Evolutionary conservation across 1,140 invertebrate species (phyloP).

Genomic region (Brachystomella parvula): DNA sequence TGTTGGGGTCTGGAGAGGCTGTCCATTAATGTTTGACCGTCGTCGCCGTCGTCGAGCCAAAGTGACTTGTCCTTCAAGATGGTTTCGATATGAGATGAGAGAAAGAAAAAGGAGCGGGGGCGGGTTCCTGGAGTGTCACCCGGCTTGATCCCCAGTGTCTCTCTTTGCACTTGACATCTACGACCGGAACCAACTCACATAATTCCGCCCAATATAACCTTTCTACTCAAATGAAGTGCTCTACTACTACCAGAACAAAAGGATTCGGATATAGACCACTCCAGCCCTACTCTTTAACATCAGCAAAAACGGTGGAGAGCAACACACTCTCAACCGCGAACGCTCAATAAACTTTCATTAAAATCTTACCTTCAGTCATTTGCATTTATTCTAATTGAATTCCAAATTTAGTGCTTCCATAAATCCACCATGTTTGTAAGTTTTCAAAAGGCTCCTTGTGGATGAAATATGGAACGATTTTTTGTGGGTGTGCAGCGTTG

Average conservation of each 20-base stretch:
- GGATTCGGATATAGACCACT: not conserved
- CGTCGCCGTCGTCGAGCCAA: not conserved
- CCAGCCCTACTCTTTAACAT: not conserved
- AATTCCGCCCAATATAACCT: constrained; percentile 19
- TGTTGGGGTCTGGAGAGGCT: not conserved
- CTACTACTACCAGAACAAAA: not conserved
- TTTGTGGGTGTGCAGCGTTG: too few species aligned
- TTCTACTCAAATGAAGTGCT: constrained; percentile 15
- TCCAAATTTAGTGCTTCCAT: too few species aligned
- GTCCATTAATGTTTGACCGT: constrained; percentile 7
- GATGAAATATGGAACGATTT: too few species aligned
- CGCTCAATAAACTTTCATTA: too few species aligned
- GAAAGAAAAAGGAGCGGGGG: not conserved
- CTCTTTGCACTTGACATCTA: constrained; percentile 29
- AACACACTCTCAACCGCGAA: too few species aligned
- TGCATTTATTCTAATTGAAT: too few species aligned
- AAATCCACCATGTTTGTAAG: too few species aligned
- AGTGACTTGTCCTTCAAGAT: constrained; percentile 1
- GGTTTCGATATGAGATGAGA: not conserved
- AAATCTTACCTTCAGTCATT: too few species aligned
- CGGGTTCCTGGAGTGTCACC: constrained; percentile 1
- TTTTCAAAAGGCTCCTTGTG: too few species aligned
- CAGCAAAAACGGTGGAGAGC: not conserved
- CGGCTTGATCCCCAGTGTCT: constrained; percentile 23
- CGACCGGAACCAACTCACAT: constrained; percentile 27